Evolutionary conservation across 2,888 invertebrate species (phyloP).

Genomic region (Cheiracanthium punctorium): DNA sequence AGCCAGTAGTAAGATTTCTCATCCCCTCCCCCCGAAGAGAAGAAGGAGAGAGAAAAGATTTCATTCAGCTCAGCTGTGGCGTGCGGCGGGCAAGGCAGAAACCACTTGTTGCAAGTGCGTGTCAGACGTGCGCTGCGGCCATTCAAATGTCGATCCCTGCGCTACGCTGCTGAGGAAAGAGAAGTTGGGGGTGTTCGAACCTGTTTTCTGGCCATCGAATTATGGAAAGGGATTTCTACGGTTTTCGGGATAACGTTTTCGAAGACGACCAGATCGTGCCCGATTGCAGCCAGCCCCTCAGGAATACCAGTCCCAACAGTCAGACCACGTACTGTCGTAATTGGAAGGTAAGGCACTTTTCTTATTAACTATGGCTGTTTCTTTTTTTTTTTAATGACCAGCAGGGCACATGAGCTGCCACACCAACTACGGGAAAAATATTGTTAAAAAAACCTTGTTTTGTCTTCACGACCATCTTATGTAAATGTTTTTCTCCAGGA

Average conservation of each 20-base stretch:
- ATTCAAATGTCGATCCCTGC: neutral
- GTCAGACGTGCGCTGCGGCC: neutral
- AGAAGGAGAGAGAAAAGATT: no score
- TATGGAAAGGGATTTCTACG: slow-evolving; percentile 59
- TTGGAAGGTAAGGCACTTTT: slow-evolving; percentile 29
- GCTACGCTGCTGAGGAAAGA: neutral
- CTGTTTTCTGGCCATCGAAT: neutral
- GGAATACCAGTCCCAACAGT: neutral
- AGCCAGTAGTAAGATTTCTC: neutral
- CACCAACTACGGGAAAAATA: no score
- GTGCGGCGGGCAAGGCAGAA: neutral
- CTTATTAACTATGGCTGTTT: no score
- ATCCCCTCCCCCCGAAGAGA: neutral
- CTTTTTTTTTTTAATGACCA: no score
- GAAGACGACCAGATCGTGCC: slow-evolving; percentile 71
- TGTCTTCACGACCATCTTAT: no score
- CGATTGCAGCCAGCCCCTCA: slow-evolving; percentile 41
- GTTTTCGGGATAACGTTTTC: slow-evolving; percentile 47
- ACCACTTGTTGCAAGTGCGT: neutral
- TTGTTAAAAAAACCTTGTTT: no score
- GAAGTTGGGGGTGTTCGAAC: neutral
- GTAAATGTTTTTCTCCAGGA: no score
- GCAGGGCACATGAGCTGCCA: no score
- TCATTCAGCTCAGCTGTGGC: no score
- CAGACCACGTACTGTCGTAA: neutral